phyloP scores from a whole-genome alignment of 1,140 invertebrate species.

The Rhopalosiphum maidis region DNA sequence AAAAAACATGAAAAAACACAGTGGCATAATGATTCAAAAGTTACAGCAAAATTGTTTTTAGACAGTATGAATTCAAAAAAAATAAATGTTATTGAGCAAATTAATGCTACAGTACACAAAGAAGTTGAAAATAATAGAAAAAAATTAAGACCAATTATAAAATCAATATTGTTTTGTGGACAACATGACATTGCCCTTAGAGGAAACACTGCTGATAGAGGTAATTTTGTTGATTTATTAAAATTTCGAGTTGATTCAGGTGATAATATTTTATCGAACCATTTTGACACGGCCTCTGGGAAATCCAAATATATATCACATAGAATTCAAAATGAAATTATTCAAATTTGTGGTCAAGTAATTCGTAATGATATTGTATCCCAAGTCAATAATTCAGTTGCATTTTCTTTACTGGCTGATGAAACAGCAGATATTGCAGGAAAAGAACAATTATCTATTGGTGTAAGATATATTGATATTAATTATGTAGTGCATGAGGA shows the following conservation, averaged over 20 bases:
- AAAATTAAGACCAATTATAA: constrained; percentile 60
- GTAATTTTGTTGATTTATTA: constrained; percentile 60
- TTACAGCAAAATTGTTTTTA: constrained; percentile 59
- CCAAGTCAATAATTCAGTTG: constrained; percentile 59
- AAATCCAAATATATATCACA: constrained; percentile 60
- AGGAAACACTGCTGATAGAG: constrained; percentile 59
- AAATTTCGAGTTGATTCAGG: constrained; percentile 59
- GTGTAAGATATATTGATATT: constrained; percentile 60
- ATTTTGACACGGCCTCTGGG: constrained; percentile 57
- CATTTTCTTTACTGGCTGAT: constrained; percentile 60
- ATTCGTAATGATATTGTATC: constrained; percentile 59
- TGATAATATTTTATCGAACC: constrained; percentile 59
- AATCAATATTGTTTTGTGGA: constrained; percentile 60
- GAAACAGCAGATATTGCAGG: constrained; percentile 61
- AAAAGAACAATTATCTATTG: constrained; percentile 61
- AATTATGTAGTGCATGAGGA: constrained; percentile 60
- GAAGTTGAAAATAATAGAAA: constrained; percentile 56
- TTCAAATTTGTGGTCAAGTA: constrained; percentile 59
- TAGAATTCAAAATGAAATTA: constrained; percentile 61
- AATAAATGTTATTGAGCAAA: constrained; percentile 50
- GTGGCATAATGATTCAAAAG: constrained; percentile 59
- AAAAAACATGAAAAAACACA: constrained; percentile 57
- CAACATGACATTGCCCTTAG: constrained; percentile 61
- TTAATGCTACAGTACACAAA: constrained; percentile 58
- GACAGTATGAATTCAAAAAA: constrained; percentile 58